Percentiles rank a stretch among this genome's conserved stretches.
Conservation (phyloP, 2,888 invertebrate species). For the Linnaemya tessellans region DNA sequence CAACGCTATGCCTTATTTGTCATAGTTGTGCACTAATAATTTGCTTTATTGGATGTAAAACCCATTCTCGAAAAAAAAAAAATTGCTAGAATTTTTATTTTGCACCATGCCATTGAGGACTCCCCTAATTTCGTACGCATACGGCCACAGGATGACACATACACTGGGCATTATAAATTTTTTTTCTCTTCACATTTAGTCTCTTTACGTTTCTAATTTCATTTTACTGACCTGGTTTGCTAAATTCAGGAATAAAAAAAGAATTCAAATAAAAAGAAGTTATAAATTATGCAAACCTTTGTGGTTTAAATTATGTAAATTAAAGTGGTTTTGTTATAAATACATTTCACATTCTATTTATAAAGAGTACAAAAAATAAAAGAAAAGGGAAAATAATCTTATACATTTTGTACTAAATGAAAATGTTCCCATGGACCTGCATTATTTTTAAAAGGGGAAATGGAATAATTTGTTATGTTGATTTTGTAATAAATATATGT, state of each 20-base stretch:
- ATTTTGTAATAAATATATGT: too few relatives aligned
- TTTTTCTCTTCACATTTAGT: constrained; percentile 26
- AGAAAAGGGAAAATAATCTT: constrained; percentile 28
- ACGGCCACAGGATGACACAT: background rate
- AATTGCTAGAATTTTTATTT: too few relatives aligned
- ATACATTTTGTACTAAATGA: constrained; percentile 27
- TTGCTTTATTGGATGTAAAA: too few relatives aligned
- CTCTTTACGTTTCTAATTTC: constrained; percentile 67
- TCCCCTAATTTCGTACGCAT: constrained; percentile 1
- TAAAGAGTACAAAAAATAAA: constrained; percentile 17
- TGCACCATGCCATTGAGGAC: background rate
- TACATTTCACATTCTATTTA: constrained; percentile 44
- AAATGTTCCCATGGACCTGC: constrained; percentile 19
- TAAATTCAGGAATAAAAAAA: constrained; percentile 40
- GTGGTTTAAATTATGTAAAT: constrained; percentile 71
- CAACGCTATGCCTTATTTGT: too few relatives aligned
- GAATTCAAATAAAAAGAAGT: constrained; percentile 39
- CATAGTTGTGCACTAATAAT: too few relatives aligned
- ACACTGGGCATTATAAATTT: constrained; percentile 9
- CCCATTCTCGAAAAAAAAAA: too few relatives aligned
- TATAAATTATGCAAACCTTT: constrained; percentile 71
- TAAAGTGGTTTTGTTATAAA: constrained; percentile 65
- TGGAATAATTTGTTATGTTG: background rate
- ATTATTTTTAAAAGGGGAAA: background rate
- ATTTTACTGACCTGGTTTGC: constrained; percentile 70